phyloP scores from a whole-genome alignment of 2,113 vertebrate species.

The Elephantulus edwardii region DNA sequence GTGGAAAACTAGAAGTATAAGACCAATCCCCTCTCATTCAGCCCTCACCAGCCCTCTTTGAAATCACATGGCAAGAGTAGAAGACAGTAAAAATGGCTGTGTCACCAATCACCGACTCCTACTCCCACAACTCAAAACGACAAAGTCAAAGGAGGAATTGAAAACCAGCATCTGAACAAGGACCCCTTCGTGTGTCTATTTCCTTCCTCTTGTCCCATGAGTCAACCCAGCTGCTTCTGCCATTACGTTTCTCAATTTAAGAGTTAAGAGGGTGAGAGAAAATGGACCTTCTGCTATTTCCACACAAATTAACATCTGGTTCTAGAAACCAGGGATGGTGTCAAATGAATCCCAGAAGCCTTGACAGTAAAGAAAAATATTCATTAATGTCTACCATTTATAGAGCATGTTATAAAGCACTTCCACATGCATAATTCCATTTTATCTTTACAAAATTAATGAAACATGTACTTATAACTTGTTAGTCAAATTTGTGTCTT shows the following conservation, averaged over 20 bases:
- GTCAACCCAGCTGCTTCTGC: not conserved
- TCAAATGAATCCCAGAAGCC: constrained; percentile 26
- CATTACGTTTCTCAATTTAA: not conserved
- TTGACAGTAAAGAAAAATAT: constrained; percentile 47
- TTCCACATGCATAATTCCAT: constrained; percentile 34
- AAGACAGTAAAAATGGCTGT: no score
- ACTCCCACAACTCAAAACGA: not conserved
- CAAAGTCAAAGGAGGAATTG: not conserved
- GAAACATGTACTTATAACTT: no score
- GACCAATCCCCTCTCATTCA: not conserved
- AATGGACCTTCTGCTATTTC: not conserved
- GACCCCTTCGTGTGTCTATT: not conserved
- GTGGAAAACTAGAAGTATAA: not conserved
- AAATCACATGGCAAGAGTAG: not conserved
- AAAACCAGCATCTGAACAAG: constrained; percentile 36
- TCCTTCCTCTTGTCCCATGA: not conserved
- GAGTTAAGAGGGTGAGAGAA: not conserved
- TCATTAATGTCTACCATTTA: constrained; percentile 45
- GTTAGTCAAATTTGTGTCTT: no score
- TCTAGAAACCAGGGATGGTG: not conserved
- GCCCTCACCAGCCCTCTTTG: not conserved
- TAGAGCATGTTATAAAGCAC: not conserved
- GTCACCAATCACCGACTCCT: not conserved
- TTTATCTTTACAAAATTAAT: constrained; percentile 51
- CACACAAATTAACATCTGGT: constrained; percentile 44